phyloP scores from a whole-genome alignment of 2,888 invertebrate species.

The Agonopterix arenella region DNA sequence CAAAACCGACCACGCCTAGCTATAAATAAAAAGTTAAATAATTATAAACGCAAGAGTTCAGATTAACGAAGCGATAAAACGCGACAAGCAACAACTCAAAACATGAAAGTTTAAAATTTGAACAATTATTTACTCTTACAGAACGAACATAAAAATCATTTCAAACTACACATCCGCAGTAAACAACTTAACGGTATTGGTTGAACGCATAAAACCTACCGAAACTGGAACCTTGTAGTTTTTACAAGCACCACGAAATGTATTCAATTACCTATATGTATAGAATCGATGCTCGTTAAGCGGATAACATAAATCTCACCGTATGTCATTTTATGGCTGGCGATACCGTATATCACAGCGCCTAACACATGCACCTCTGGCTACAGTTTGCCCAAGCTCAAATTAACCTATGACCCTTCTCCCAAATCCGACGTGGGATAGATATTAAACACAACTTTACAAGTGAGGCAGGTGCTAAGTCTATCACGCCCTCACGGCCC shows the following conservation, averaged over 20 bases:
- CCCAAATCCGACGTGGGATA: too few relatives aligned
- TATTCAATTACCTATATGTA: constrained; percentile 26
- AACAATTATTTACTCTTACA: constrained; percentile 18
- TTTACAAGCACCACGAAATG: constrained; percentile 5
- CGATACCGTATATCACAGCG: constrained; percentile 8
- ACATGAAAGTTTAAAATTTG: constrained; percentile 19
- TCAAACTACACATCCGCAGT: constrained; percentile 23
- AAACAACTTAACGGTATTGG: constrained; percentile 23
- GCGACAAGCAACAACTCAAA: constrained; percentile 22
- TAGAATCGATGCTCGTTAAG: constrained; percentile 33
- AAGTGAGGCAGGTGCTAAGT: too few relatives aligned
- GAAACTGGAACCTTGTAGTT: constrained; percentile 11
- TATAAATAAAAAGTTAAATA: background rate
- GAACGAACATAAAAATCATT: constrained; percentile 24
- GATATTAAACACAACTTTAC: too few relatives aligned
- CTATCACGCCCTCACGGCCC: too few relatives aligned
- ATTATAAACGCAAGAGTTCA: constrained; percentile 1
- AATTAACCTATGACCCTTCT: too few relatives aligned
- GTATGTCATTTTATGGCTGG: constrained; percentile 28
- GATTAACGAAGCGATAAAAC: constrained; percentile 27
- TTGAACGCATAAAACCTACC: constrained; percentile 17
- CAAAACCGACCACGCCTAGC: too few relatives aligned
- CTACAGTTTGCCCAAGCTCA: too few relatives aligned
- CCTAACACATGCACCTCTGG: background rate
- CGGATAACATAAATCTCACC: constrained; percentile 48